Base-by-base conservation (phyloP, 2,888 invertebrate species). In the Ophion costatus region DNA sequence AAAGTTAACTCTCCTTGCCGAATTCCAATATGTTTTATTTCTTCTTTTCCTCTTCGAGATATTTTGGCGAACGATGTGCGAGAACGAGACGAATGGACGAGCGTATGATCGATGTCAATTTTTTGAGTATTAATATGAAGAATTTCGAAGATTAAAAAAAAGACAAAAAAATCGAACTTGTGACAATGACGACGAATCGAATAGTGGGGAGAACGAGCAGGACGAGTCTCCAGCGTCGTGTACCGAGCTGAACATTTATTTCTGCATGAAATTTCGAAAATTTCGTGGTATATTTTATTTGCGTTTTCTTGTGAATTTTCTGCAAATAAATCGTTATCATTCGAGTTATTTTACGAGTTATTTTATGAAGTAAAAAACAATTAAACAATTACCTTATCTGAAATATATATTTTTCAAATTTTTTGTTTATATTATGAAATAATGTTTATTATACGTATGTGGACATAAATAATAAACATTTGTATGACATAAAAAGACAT, bases 171-270 rank as follows among this genome's bases (percentile, higher is more conserved):
- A 38, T n/a, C 33, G 33, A 33, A 22, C 9, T 22, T n/a, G 51
- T 5, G n/a, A 29, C 24, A 66, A 38, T 33, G 66, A 42, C 22
- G 38, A 33, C 10, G 29, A 61, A 29, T 45, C 14, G 10, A 11
- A 45, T 45, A 4, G 45, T 45, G 45, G 14, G 20, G 56, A 22
- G 11, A 57, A 33, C 57, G 70, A 71, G 33, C 45, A 64, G 64
- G 45, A 74, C 22, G 9, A 63, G 1, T 61, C 38, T 63, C 6
- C 29, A n/a, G 59, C 38, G 5, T 22, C 4, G 42, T 77, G 67
- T 69, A 77, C 77, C 67, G 77, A 77, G 77, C 77, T 67, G 66
- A 20, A 22, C 59, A 59, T 59, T 22, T 22, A 14, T 20, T 59
- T 20, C n/a, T 59, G n/a, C 22, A 56, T 38, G 38, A 11, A 45